Percentiles rank a stretch among this genome's conserved stretches.
These are phyloP conservation scores for Channallabes apus DNA, from an alignment of 2,797 vertebrate genomes.

Conservation along the genomic window DNA sequence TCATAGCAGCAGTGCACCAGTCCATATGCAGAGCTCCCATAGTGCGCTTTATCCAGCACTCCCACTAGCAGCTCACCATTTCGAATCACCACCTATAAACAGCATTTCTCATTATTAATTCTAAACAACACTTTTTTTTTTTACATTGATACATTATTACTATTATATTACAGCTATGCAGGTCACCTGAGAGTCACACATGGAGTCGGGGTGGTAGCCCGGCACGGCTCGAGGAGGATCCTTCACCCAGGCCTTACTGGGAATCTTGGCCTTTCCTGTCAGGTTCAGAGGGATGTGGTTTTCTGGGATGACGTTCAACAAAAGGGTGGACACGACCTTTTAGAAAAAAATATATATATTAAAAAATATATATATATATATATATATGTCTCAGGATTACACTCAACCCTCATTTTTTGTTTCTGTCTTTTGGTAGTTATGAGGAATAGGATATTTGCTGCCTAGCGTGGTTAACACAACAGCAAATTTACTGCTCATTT, in stretches of 20 bases:
- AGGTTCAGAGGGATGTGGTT: conserved; percentile 83
- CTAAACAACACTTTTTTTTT: background rate
- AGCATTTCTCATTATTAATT: background rate
- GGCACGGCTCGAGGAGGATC: conserved; percentile 64
- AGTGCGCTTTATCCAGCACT: conserved; percentile 95
- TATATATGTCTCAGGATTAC: background rate
- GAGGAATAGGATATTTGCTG: background rate
- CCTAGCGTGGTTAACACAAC: background rate
- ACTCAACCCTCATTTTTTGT: background rate
- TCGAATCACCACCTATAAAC: conserved; percentile 85
- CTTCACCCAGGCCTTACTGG: conserved; percentile 87
- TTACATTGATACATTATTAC: background rate
- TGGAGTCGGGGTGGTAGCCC: conserved; percentile 76
- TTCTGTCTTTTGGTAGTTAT: background rate
- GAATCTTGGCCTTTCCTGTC: conserved; percentile 87
- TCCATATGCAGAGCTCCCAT: conserved; percentile 92
- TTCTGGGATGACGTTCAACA: conserved; percentile 90
- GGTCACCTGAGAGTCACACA: conserved; percentile 95
- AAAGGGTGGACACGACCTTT: conserved; percentile 91
- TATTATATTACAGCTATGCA: background rate
- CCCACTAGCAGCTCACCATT: conserved; percentile 89
- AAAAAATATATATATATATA: background rate
- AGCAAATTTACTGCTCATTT: background rate
- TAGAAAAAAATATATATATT: background rate
- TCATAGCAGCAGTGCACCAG: conserved; percentile 96